Evolutionary conservation across 2,797 vertebrate genomes (phyloP).

Genomic region (Anabas testudineus): DNA sequence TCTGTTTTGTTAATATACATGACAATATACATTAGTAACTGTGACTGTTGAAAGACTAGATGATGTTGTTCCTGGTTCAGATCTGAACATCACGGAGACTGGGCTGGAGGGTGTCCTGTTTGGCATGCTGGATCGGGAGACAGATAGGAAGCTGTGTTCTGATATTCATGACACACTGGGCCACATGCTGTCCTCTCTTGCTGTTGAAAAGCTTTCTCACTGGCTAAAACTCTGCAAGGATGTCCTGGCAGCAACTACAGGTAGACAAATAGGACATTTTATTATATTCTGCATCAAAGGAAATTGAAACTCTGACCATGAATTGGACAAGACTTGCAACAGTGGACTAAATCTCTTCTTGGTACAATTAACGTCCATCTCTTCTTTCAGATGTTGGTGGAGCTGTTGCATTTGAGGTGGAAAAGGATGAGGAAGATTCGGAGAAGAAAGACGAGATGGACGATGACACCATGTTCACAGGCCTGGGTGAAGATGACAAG

Average conservation of each 20-base stretch:
- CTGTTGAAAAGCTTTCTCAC: constrained; percentile 96
- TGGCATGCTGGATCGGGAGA: constrained; percentile 98
- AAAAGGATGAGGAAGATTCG: constrained; percentile 93
- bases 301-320: not conserved
- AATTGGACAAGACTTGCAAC: not conserved
- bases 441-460: constrained; percentile 99
- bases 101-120: constrained; percentile 97
- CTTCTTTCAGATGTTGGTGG: constrained; percentile 88
- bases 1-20: not conserved
- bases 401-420: constrained; percentile 85
- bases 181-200: constrained; percentile 98
- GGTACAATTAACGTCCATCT: not conserved
- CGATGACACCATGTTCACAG: constrained; percentile 97
- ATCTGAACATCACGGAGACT: constrained; percentile 94
- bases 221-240: constrained; percentile 99
- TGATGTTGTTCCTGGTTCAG: constrained; percentile 71
- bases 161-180: constrained; percentile 98
- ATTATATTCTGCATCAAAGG: not conserved
- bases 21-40: no score
- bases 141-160: constrained; percentile 95
- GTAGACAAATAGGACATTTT: constrained; percentile 72
- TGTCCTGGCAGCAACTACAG: constrained; percentile 96
- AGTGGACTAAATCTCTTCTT: not conserved
- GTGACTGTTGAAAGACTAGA: constrained; percentile 6
- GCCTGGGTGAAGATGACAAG: constrained; percentile 95